These are phyloP conservation scores for Oxytorus armatus DNA, from an alignment of 2,888 invertebrate species.

Conservation along the genomic window DNA sequence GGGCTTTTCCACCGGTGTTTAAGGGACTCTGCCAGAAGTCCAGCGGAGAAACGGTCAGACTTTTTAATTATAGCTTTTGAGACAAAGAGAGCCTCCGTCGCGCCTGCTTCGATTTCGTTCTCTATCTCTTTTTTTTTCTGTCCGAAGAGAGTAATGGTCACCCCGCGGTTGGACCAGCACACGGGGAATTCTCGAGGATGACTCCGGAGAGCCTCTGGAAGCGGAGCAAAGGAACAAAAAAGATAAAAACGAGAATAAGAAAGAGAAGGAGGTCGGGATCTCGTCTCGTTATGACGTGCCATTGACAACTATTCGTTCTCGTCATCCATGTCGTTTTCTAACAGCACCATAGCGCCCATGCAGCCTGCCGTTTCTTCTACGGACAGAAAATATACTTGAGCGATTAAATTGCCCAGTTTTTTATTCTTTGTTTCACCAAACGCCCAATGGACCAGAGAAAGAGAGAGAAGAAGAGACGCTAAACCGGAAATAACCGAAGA, in stretches of 20 bases:
- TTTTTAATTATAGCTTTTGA: constrained; percentile 80
- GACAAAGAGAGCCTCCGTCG: constrained; percentile 77
- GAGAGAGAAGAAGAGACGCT: constrained; percentile 15
- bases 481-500: constrained; percentile 38
- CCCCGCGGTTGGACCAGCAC: constrained; percentile 22
- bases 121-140: constrained; percentile 8
- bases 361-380: background rate
- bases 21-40: constrained; percentile 46
- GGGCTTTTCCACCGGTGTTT: constrained; percentile 44
- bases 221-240: constrained; percentile 46
- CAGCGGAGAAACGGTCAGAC: constrained; percentile 64
- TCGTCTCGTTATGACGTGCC: constrained; percentile 70
- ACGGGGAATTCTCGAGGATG: background rate
- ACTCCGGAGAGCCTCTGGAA: constrained; percentile 41
- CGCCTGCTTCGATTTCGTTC: constrained; percentile 9
- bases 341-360: background rate
- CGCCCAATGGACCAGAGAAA: constrained; percentile 18
- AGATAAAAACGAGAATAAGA: background rate
- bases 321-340: constrained; percentile 18
- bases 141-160: constrained; percentile 30
- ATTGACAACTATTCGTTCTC: constrained; percentile 67
- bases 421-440: constrained; percentile 10
- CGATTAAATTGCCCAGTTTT: constrained; percentile 52
- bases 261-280: background rate
- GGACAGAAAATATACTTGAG: constrained; percentile 61